Evolutionary conservation across 2,113 vertebrate genomes (phyloP).

Genomic region (Sakesphorus luctuosus): DNA sequence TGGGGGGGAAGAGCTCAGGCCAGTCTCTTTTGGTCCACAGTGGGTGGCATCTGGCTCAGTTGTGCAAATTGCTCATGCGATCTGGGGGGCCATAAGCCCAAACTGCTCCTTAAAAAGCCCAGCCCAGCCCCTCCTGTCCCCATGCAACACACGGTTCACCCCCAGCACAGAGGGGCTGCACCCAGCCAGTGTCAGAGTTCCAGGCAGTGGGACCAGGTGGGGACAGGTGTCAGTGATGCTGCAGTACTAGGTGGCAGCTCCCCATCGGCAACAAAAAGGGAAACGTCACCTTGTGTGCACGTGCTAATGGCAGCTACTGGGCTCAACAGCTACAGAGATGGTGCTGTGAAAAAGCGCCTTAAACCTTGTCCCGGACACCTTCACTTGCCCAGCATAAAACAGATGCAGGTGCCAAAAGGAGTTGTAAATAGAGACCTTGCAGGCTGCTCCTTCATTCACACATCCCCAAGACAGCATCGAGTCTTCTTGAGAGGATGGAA

Average conservation of each 20-base stretch:
- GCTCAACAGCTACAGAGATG: background rate
- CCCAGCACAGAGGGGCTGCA: background rate
- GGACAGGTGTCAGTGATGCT: background rate
- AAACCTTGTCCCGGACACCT: background rate
- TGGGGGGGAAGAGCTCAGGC: slow-evolving; percentile 12
- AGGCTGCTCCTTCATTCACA: background rate
- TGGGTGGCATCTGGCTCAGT: slow-evolving; percentile 37
- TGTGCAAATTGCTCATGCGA: slow-evolving; percentile 15
- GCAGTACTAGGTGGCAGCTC: background rate
- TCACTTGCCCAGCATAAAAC: background rate
- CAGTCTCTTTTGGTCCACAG: background rate
- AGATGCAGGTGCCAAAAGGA: background rate
- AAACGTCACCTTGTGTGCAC: background rate
- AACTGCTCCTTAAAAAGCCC: background rate
- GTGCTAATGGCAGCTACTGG: background rate
- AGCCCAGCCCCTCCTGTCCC: background rate
- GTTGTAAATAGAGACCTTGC: background rate
- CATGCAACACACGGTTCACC: background rate
- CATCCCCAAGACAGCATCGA: background rate
- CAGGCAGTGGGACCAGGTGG: background rate
- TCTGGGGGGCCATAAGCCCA: background rate
- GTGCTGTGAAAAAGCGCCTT: background rate
- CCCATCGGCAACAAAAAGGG: background rate
- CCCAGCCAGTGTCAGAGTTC: background rate
- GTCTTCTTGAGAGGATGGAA: background rate